Conservation (phyloP, 2,888 invertebrate genomes). For the Dryococelus australis region DNA sequence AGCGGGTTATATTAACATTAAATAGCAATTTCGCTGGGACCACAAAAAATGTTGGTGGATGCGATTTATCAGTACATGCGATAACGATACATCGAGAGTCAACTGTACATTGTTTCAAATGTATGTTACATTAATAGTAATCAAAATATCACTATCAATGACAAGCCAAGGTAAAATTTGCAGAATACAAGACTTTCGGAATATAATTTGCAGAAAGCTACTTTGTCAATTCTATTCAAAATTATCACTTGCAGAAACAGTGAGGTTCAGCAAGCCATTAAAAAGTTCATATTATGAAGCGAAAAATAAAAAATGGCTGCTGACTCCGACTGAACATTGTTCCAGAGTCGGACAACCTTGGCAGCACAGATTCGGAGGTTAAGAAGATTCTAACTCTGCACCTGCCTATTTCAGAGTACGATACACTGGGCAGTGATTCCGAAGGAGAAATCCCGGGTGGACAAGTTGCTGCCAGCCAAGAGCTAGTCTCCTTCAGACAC, state of each 20-base stretch:
- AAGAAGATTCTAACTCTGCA: slow-evolving; percentile 92
- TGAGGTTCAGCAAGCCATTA: neutral
- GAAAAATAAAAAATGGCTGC: slow-evolving; percentile 24
- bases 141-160: neutral
- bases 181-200: neutral
- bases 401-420: slow-evolving; percentile 93
- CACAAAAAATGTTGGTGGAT: too few relatives aligned
- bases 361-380: slow-evolving; percentile 94
- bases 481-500: slow-evolving; percentile 63
- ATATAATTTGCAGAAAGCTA: neutral
- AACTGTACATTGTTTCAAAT: too few relatives aligned
- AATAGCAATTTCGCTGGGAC: too few relatives aligned
- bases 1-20: too few relatives aligned
- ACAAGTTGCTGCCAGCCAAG: slow-evolving; percentile 54
- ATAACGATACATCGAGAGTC: too few relatives aligned
- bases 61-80: too few relatives aligned
- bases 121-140: too few relatives aligned
- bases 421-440: slow-evolving; percentile 82
- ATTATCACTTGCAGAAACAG: neutral
- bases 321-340: slow-evolving; percentile 43
- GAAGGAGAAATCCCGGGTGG: slow-evolving; percentile 60
- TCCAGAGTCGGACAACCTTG: slow-evolving; percentile 86
- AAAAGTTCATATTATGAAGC: neutral
- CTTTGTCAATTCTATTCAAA: neutral
- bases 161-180: neutral